Percentiles rank a stretch among this genome's conserved stretches.
Evolutionary conservation across 2,888 invertebrate species (phyloP).

Genomic region (Glaucopsyche alexis): DNA sequence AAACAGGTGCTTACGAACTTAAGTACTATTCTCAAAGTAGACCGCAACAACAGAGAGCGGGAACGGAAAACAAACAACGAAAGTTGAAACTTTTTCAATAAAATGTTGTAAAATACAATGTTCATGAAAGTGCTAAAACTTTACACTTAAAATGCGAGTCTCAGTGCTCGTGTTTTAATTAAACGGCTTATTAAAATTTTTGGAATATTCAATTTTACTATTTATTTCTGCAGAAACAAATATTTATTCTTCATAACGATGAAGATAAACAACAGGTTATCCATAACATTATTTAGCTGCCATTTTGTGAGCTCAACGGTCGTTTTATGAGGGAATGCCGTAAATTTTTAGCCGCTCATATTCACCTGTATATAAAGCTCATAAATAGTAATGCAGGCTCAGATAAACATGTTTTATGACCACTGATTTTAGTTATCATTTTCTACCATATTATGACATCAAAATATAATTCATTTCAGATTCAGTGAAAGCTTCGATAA

Average conservation of each 20-base stretch:
- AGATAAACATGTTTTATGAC: background rate
- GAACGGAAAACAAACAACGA: constrained; percentile 3
- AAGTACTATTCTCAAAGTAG: background rate
- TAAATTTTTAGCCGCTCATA: background rate
- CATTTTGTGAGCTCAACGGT: background rate
- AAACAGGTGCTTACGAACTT: constrained; percentile 17
- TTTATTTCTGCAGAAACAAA: background rate
- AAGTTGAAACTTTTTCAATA: constrained; percentile 22
- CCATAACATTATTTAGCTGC: background rate
- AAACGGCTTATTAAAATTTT: background rate
- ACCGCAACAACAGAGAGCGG: background rate
- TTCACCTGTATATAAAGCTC: background rate
- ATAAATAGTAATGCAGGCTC: background rate
- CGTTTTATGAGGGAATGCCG: background rate
- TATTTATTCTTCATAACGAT: background rate
- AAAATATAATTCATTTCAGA: background rate
- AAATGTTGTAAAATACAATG: constrained; percentile 21
- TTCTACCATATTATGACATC: background rate
- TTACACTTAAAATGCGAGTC: constrained; percentile 12
- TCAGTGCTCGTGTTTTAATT: constrained; percentile 4
- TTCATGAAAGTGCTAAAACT: constrained; percentile 7
- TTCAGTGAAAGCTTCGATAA: constrained; percentile 5
- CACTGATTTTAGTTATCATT: background rate
- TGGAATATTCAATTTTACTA: background rate
- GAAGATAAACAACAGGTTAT: background rate